Percentiles rank a stretch among this genome's conserved stretches.
Conservation (phyloP, 1,140 invertebrate species). For the Drepana arcuata region DNA sequence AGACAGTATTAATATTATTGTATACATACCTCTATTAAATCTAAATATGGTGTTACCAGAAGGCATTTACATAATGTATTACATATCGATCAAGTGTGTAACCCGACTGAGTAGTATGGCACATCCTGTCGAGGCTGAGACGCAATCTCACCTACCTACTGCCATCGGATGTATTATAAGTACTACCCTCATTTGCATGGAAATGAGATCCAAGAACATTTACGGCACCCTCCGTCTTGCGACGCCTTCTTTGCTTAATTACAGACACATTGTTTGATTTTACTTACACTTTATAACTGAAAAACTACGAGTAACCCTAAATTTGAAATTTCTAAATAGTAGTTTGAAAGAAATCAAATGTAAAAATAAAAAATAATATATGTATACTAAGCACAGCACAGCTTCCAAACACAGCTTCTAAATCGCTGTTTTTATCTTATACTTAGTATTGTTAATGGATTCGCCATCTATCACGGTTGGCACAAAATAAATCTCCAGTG, state of each 20-base stretch:
- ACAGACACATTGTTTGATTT: slow-evolving; percentile 42
- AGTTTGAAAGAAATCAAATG: too few species aligned
- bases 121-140: neutral
- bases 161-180: slow-evolving; percentile 17
- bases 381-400: too few species aligned
- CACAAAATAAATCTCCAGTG: too few species aligned
- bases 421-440: too few species aligned
- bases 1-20: too few species aligned
- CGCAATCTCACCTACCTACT: slow-evolving; percentile 16
- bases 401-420: too few species aligned
- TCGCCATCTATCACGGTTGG: too few species aligned
- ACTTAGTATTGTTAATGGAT: too few species aligned
- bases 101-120: slow-evolving; percentile 8
- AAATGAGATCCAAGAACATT: slow-evolving; percentile 62
- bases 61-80: slow-evolving; percentile 15
- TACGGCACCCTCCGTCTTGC: slow-evolving; percentile 46
- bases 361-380: too few species aligned
- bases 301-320: too few species aligned
- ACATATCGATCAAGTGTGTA: slow-evolving; percentile 14
- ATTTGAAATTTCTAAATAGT: too few species aligned
- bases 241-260: slow-evolving; percentile 65
- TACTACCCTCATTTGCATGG: slow-evolving; percentile 60
- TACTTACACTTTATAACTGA: slow-evolving; percentile 16
- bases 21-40: too few species aligned
- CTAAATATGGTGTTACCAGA: slow-evolving; percentile 9